Evolutionary conservation across 1,140 invertebrate species (phyloP).

Genomic region (Rhyacophila brunnea): DNA sequence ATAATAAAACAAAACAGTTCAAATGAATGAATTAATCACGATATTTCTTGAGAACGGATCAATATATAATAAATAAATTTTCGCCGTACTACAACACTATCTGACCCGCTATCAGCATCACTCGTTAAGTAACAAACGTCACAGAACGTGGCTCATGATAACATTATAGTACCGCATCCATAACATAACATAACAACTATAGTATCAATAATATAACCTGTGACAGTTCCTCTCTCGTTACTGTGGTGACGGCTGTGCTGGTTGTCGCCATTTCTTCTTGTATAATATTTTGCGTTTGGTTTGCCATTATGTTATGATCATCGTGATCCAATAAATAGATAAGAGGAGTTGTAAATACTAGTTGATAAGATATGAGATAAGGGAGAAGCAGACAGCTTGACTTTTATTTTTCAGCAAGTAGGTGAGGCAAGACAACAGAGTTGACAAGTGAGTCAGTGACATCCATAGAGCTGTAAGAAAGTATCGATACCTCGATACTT

Average conservation of each 20-base stretch:
- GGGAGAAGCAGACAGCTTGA: too few species aligned
- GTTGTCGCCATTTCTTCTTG: slow-evolving; percentile 13
- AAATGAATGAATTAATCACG: background rate
- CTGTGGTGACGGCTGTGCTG: slow-evolving; percentile 11
- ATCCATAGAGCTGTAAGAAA: too few species aligned
- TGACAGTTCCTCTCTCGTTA: background rate
- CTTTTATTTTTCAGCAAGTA: too few species aligned
- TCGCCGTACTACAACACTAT: background rate
- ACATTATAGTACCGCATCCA: background rate
- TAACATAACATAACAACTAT: background rate
- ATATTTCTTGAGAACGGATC: background rate
- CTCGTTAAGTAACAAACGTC: background rate
- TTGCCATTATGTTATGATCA: slow-evolving; percentile 8
- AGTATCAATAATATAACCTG: slow-evolving; percentile 8
- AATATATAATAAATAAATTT: background rate
- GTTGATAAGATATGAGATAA: too few species aligned
- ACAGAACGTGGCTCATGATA: background rate
- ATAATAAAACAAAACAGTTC: background rate
- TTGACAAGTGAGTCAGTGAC: too few species aligned
- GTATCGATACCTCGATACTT: too few species aligned
- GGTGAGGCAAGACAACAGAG: too few species aligned
- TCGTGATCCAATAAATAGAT: too few species aligned
- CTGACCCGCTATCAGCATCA: slow-evolving; percentile 1
- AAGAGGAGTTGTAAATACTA: too few species aligned
- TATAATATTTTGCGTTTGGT: slow-evolving; percentile 12